Evolutionary conservation across 2,797 vertebrate species (phyloP).

Genomic region (Bradypodion ventrale): DNA sequence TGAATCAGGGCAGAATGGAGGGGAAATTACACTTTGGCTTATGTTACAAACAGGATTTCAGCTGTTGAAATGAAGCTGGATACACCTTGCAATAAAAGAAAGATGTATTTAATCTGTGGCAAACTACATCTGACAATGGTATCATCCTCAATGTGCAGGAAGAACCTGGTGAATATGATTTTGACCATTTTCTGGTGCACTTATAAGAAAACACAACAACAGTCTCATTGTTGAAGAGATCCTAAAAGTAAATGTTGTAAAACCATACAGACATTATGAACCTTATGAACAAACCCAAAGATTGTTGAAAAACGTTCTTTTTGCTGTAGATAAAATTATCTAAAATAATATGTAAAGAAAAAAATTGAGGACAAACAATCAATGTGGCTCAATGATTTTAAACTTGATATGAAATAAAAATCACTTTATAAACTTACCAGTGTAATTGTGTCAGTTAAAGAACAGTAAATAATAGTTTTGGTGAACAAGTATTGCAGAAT

Average conservation of each 20-base stretch:
- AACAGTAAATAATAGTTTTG: slow-evolving; percentile 64
- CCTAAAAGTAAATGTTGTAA: slow-evolving; percentile 60
- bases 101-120: no score
- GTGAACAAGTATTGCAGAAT: slow-evolving; percentile 57
- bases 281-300: neutral
- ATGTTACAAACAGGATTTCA: no score
- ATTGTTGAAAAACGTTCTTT: slow-evolving; percentile 41
- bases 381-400: slow-evolving; percentile 44
- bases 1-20: no score
- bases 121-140: no score
- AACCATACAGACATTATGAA: slow-evolving; percentile 45
- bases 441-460: slow-evolving; percentile 52
- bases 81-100: no score
- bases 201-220: slow-evolving; percentile 66
- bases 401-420: slow-evolving; percentile 46
- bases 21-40: no score
- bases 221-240: slow-evolving; percentile 53
- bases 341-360: slow-evolving; percentile 35
- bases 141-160: no score
- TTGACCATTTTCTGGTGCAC: slow-evolving; percentile 17
- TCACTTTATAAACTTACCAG: slow-evolving; percentile 48
- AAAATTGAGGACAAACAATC: slow-evolving; percentile 43
- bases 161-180: no score
- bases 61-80: no score
- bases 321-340: slow-evolving; percentile 29